These are phyloP conservation scores for Esox masquinongy DNA, from an alignment of 2,797 vertebrate species.

Conservation along the genomic window DNA sequence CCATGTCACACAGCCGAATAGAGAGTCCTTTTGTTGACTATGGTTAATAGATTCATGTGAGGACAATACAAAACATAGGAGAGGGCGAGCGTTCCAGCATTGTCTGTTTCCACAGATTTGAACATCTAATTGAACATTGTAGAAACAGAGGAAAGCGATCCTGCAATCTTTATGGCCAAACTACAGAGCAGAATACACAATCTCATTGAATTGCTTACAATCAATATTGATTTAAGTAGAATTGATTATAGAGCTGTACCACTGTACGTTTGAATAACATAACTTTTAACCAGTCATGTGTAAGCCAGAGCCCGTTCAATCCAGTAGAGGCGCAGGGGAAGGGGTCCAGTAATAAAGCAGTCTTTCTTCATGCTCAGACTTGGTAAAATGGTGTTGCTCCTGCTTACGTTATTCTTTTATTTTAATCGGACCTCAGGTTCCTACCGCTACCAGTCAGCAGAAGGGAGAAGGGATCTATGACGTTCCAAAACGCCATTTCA, in stretches of 20 bases:
- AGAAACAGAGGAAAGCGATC: conserved; percentile 53
- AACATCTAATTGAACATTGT: conserved; percentile 38
- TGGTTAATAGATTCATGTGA: conserved; percentile 52
- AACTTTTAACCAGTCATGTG: conserved; percentile 37
- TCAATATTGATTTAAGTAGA: conserved; percentile 69
- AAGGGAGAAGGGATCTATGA: conserved; percentile 98
- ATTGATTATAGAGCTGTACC: conserved; percentile 55
- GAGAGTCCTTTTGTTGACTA: conserved; percentile 53
- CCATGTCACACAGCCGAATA: conserved; percentile 39
- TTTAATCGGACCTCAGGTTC: conserved; percentile 84
- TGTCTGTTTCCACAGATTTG: conserved; percentile 28
- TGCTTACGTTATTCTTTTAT: conserved; percentile 37
- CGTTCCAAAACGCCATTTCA: conserved; percentile 98
- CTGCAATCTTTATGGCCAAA: conserved; percentile 39
- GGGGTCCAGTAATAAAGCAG: conserved; percentile 36
- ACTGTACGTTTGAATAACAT: conserved; percentile 54
- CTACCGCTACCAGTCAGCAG: conserved; percentile 94
- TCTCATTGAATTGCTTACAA: conserved; percentile 50
- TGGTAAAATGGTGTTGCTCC: conserved; percentile 51
- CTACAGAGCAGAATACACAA: conserved; percentile 25
- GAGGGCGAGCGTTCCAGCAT: conserved; percentile 32
- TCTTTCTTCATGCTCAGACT: conserved; percentile 38
- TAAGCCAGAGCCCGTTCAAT: conserved; percentile 18
- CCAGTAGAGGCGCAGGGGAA: conserved; percentile 20
- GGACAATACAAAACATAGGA: conserved; percentile 35